Percentiles rank a stretch among this genome's conserved stretches.
Conservation (phyloP, 2,113 vertebrate species). For the Mohoua ochrocephala region DNA sequence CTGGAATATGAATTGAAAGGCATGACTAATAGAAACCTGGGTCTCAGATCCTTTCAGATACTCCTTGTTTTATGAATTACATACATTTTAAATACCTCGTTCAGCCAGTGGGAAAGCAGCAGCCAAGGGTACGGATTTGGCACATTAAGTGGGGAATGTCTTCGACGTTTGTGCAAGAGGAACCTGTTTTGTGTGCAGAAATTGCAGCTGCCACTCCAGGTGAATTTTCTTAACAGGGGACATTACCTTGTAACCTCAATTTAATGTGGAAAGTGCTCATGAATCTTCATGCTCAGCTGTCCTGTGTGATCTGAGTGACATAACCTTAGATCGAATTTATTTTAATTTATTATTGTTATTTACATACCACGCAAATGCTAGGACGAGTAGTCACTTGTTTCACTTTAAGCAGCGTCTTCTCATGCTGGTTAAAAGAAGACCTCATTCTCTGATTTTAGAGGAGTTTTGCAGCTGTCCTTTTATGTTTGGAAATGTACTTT, state of each 20-base stretch:
- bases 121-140: not conserved
- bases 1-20: not conserved
- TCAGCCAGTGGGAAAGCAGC: not conserved
- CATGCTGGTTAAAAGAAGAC: not conserved
- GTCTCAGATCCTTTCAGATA: not conserved
- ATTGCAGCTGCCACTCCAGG: not conserved
- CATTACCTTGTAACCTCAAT: not conserved
- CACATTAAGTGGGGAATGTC: not conserved
- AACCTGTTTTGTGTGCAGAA: not conserved
- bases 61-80: not conserved
- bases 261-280: not conserved
- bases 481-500: not conserved
- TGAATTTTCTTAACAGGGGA: not conserved
- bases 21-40: not conserved
- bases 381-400: not conserved
- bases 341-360: not conserved
- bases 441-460: not conserved
- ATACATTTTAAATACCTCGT: not conserved
- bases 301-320: not conserved
- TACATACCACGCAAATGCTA: not conserved
- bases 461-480: not conserved
- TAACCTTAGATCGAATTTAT: not conserved
- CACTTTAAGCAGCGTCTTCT: not conserved
- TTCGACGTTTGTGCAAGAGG: not conserved
- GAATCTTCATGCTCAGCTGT: not conserved